Evolutionary conservation across 1,140 invertebrate species (phyloP).

Genomic region (Sycophila sp.): DNA sequence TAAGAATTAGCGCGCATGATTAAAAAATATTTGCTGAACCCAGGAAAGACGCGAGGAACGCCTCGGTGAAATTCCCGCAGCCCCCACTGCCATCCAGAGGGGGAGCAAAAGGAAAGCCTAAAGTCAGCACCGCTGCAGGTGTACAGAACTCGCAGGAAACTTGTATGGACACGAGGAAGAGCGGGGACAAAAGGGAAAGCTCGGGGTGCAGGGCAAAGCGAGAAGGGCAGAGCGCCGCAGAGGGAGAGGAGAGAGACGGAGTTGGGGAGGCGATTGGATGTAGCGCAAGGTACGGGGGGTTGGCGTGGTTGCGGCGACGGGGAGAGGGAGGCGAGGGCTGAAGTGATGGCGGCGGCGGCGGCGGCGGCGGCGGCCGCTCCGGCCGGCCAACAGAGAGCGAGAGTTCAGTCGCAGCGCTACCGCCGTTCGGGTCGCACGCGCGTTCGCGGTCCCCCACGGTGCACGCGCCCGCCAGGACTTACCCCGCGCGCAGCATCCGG

Average conservation of each 20-base stretch:
- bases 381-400: conserved; percentile 38
- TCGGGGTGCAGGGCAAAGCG: background rate
- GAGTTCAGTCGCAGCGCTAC: conserved; percentile 60
- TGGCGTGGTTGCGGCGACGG: conserved; percentile 28
- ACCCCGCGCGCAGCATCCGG: conserved; percentile 13
- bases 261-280: conserved; percentile 26
- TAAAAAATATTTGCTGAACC: too few species aligned
- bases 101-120: background rate
- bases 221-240: background rate
- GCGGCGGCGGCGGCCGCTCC: conserved; percentile 56
- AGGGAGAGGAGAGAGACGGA: background rate
- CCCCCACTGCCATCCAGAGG: background rate
- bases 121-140: background rate
- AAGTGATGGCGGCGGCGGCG: conserved; percentile 21
- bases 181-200: background rate
- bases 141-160: background rate
- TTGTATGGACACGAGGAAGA: background rate
- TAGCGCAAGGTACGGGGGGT: conserved; percentile 34
- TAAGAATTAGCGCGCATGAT: too few species aligned
- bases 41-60: background rate
- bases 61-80: background rate
- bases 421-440: conserved; percentile 51
- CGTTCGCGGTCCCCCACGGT: conserved; percentile 5
- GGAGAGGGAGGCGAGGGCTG: conserved; percentile 25
- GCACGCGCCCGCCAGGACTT: background rate